Percentiles rank a stretch among this genome's conserved stretches.
These are phyloP conservation scores for Hydrolagus colliei DNA, from an alignment of 2,797 vertebrate species.

Conservation along the genomic window DNA sequence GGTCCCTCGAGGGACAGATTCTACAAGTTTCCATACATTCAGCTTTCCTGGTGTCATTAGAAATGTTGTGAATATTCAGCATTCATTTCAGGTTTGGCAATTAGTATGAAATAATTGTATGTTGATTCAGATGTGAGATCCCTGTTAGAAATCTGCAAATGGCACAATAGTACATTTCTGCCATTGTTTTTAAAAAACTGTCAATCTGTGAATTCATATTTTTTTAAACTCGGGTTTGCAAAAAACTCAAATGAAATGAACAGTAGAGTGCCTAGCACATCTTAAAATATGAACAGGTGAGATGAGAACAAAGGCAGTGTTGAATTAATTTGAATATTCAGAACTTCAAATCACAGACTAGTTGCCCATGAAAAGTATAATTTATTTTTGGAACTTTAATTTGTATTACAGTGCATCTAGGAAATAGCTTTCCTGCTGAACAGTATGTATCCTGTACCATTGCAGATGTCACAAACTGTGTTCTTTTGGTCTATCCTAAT, in stretches of 20 bases:
- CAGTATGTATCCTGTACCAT: background rate
- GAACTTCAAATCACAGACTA: background rate
- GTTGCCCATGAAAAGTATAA: background rate
- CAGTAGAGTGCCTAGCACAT: no score
- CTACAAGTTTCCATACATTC: background rate
- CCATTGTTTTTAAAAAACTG: no score
- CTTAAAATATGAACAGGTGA: background rate
- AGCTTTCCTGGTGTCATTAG: background rate
- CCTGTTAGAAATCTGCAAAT: no score
- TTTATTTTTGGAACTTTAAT: slow-evolving; percentile 5
- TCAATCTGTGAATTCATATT: no score
- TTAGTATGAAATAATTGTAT: background rate
- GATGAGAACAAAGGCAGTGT: background rate
- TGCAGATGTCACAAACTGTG: background rate
- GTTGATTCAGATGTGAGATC: background rate
- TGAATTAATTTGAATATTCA: background rate
- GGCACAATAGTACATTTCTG: no score
- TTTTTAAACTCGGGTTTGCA: no score
- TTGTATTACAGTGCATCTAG: no score
- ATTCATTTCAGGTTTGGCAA: background rate
- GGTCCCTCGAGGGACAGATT: background rate
- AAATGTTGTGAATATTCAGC: background rate
- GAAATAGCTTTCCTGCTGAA: background rate
- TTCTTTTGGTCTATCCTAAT: background rate
- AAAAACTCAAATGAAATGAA: no score